These are phyloP conservation scores for Agrenia bidenticulata DNA, from an alignment of 2,888 invertebrate species.

Conservation along the genomic window DNA sequence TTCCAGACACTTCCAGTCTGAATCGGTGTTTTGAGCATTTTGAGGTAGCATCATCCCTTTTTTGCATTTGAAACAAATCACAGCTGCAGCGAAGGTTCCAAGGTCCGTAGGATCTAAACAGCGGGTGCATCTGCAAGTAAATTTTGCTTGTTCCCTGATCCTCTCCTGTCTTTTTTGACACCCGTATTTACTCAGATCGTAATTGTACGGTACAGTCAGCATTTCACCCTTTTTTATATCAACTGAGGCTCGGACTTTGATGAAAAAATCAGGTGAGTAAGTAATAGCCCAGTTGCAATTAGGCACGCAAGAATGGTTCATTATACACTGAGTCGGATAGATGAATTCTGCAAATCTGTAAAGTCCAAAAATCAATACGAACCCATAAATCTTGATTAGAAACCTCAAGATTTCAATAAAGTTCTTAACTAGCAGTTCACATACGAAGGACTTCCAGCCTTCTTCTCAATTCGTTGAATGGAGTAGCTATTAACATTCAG, in stretches of 20 bases:
- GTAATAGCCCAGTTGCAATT: constrained; percentile 53
- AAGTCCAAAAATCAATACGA: constrained; percentile 6
- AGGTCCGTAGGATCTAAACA: constrained; percentile 54
- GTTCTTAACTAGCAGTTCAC: constrained; percentile 3
- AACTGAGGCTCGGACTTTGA: constrained; percentile 66
- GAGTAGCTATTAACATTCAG: constrained; percentile 42
- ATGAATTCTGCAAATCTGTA: constrained; percentile 39
- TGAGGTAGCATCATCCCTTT: constrained; percentile 50
- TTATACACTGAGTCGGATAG: constrained; percentile 56
- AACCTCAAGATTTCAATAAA: too few species aligned
- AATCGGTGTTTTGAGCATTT: constrained; percentile 55
- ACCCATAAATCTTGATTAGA: too few species aligned
- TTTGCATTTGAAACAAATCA: constrained; percentile 51
- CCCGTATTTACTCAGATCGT: constrained; percentile 55
- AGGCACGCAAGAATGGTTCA: constrained; percentile 72
- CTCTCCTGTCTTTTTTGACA: constrained; percentile 49
- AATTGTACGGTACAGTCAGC: constrained; percentile 71
- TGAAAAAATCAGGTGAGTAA: constrained; percentile 57
- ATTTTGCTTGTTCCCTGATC: constrained; percentile 53
- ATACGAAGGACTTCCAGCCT: constrained; percentile 33
- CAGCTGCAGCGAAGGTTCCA: constrained; percentile 52
- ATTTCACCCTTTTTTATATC: constrained; percentile 63
- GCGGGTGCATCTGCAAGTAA: constrained; percentile 53
- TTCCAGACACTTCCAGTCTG: constrained; percentile 64
- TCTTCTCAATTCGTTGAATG: constrained; percentile 38